Evolutionary conservation across 2,797 vertebrate genomes (phyloP).

Genomic region (Periophthalmus magnuspinnatus): DNA sequence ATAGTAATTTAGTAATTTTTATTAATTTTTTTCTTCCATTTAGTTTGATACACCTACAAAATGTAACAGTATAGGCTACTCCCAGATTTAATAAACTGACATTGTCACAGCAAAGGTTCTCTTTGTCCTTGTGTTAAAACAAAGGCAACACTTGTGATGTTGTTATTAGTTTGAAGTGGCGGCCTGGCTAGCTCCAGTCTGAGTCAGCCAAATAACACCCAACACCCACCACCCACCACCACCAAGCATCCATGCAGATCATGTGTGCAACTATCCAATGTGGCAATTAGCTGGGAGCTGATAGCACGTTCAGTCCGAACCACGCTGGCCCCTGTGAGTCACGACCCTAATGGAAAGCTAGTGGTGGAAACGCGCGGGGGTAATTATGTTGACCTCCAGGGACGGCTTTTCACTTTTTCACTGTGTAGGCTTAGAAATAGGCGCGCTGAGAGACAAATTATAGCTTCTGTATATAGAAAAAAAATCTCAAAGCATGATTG

Average conservation of each 20-base stretch:
- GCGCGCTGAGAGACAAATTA: constrained; percentile 45
- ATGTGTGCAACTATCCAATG: constrained; percentile 28
- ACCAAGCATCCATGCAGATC: constrained; percentile 25
- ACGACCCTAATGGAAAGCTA: constrained; percentile 63
- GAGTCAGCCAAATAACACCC: constrained; percentile 46
- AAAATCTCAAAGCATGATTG: neutral
- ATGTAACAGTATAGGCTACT: neutral
- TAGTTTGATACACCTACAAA: neutral
- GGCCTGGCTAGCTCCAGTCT: constrained; percentile 27
- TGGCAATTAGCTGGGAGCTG: constrained; percentile 61
- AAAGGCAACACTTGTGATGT: constrained; percentile 21
- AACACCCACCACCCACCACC: constrained; percentile 32
- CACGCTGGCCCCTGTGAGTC: constrained; percentile 51
- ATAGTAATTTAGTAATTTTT: too few species aligned
- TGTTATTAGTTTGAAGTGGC: constrained; percentile 16
- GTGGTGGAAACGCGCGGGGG: constrained; percentile 51
- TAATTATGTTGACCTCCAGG: constrained; percentile 68
- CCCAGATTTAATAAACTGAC: constrained; percentile 1
- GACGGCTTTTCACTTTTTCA: constrained; percentile 50
- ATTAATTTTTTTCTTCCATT: too few species aligned
- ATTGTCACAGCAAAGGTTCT: neutral
- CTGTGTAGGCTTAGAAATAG: constrained; percentile 44
- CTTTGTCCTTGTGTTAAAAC: constrained; percentile 16
- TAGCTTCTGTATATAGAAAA: neutral
- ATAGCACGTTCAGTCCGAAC: constrained; percentile 38